Evolutionary conservation across 2,113 vertebrate species (phyloP).

Genomic region (Serinus canaria): DNA sequence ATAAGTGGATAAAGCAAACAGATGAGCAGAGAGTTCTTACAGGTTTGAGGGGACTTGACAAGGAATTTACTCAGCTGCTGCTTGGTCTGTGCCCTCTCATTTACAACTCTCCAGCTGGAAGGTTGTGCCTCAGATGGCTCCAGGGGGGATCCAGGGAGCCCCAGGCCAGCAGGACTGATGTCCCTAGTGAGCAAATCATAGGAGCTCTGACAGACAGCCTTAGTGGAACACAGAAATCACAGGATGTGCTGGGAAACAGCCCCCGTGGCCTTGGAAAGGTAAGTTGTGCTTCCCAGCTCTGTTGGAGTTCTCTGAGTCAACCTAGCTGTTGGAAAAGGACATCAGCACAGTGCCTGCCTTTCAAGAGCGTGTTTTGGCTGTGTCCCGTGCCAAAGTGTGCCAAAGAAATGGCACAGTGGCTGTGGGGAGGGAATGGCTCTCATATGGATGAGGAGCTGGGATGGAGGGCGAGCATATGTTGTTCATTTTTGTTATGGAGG

Average conservation of each 20-base stretch:
- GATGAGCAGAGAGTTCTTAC: not conserved
- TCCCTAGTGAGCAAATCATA: not conserved
- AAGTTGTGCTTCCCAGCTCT: not conserved
- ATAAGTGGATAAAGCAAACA: not conserved
- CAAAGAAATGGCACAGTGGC: not conserved
- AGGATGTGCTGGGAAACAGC: not conserved
- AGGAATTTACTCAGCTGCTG: not conserved
- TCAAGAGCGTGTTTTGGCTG: not conserved
- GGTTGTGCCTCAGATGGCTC: not conserved
- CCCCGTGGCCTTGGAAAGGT: not conserved
- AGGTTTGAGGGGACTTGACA: not conserved
- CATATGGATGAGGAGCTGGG: conserved; percentile 17
- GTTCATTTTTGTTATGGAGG: not conserved
- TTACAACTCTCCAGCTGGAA: not conserved
- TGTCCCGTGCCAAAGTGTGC: not conserved
- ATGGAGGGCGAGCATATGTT: conserved; percentile 35
- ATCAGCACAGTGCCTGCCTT: not conserved
- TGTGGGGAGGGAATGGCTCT: not conserved
- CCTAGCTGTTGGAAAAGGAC: not conserved
- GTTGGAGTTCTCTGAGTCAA: not conserved
- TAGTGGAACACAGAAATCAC: not conserved
- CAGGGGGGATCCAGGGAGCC: not conserved
- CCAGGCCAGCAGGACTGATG: not conserved
- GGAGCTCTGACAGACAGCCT: not conserved
- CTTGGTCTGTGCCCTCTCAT: not conserved